These are phyloP conservation scores for Cettia cetti DNA, from an alignment of 2,113 vertebrate genomes.

Conservation along the genomic window DNA sequence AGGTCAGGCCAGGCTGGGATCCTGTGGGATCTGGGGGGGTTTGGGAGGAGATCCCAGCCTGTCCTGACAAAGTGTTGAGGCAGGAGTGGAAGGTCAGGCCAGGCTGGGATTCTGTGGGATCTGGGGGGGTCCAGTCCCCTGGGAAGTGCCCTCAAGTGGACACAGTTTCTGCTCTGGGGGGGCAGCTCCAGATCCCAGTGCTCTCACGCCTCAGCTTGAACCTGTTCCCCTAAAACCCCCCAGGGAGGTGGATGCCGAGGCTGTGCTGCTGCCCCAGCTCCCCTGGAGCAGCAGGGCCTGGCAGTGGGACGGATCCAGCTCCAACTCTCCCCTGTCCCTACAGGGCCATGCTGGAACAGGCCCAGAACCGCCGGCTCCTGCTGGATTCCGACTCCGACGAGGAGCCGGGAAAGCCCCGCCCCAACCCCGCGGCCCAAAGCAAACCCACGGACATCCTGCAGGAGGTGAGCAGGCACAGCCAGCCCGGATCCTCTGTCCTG, in stretches of 20 bases:
- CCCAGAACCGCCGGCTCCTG: slow-evolving; percentile 74
- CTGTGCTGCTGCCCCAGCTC: background rate
- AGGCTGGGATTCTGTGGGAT: background rate
- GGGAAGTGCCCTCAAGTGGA: accelerated
- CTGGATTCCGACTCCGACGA: slow-evolving; percentile 85
- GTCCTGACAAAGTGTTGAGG: accelerated
- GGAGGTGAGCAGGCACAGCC: slow-evolving; percentile 28
- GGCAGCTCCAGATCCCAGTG: background rate
- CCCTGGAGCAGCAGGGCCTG: background rate
- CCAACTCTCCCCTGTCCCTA: accelerated
- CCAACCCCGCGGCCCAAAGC: accelerated
- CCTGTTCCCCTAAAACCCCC: background rate
- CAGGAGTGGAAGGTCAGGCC: background rate
- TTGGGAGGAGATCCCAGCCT: background rate
- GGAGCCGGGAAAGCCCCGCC: background rate
- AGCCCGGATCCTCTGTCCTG: accelerated
- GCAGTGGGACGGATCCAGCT: accelerated
- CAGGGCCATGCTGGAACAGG: slow-evolving; percentile 87
- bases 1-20: background rate
- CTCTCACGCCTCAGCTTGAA: accelerated
- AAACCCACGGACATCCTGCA: slow-evolving; percentile 86
- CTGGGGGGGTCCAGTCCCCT: background rate
- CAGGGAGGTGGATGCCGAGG: background rate
- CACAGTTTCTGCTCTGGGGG: background rate
- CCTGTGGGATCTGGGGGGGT: background rate